Evolutionary conservation across 2,113 vertebrate genomes (phyloP), one percentile per base, ranked within the genome.

Genomic region (Connochaetes taurinus): DNA sequence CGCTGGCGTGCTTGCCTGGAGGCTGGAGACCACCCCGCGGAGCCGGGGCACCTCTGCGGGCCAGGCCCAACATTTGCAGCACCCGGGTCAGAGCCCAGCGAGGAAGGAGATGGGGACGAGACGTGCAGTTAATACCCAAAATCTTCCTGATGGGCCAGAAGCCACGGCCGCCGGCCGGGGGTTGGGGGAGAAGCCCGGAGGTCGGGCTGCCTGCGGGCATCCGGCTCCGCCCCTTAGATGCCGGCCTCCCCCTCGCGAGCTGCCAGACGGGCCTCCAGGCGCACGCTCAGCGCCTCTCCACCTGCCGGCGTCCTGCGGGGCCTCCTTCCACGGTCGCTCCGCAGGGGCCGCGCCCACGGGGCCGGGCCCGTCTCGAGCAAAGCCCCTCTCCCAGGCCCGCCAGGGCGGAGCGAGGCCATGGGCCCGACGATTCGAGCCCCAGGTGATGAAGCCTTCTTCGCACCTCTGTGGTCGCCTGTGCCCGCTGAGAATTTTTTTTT

Each of bases 41-140:
- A 7, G 58, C 58, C 40, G 0, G 10, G 7, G n/a, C 2, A 17
- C 57, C 84, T 36, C 43, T 36, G 29, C 23, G 0, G 10, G 33
- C 84, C 40, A 87, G 45, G 36, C 33, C 3, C 40, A 4, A 7
- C 3, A 25, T 21, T 36, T 19, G 23, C 57, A 15, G 57, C 67
- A 74, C 13, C 31, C 3, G 58, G 36, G 31, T 40, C 58, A 19
- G 19, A 90, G 40, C 78, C 43, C 19, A 58, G 33, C 7, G 12
- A 2, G 29, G 60, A 36, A 47, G 11, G 31, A 17, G 36, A 33
- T 15, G 57, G 3, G 11, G 31, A 2, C 31, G 6, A n/a, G 80
- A 3, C 0, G 2, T 31, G 52, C 25, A 76, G 45, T 43, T 7
- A 31, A 27, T 36, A 50, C 53, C 3, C 0, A 52, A 82, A 52